Conservation (phyloP, 2,888 invertebrate species). For the Parascotia fuliginaria region DNA sequence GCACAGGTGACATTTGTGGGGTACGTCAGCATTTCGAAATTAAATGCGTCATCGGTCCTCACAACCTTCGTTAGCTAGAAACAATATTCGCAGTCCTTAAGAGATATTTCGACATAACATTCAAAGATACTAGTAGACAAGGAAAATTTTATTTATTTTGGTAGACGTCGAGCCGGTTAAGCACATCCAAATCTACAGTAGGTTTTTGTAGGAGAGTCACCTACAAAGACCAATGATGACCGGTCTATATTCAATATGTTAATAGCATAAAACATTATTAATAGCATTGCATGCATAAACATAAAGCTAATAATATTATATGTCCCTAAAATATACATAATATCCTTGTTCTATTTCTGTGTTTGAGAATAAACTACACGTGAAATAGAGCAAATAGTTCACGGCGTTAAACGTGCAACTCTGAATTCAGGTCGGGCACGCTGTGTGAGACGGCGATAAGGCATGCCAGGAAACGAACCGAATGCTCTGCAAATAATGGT, state of each 20-base stretch:
- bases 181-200: too few relatives aligned
- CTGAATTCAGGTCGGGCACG: constrained; percentile 44
- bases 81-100: too few relatives aligned
- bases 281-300: too few relatives aligned
- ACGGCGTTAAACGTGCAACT: constrained; percentile 30
- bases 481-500: constrained; percentile 40
- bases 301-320: too few relatives aligned
- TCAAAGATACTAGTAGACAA: constrained; percentile 11
- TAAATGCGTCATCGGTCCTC: constrained; percentile 26
- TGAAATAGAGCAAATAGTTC: constrained; percentile 26
- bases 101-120: constrained; percentile 24
- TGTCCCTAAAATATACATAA: constrained; percentile 7
- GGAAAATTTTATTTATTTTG: constrained; percentile 14
- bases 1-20: constrained; percentile 34
- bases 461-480: constrained; percentile 56
- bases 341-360: constrained; percentile 16
- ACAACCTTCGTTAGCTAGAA: constrained; percentile 9
- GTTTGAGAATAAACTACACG: constrained; percentile 3
- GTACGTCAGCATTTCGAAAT: constrained; percentile 41
- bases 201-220: too few relatives aligned
- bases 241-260: too few relatives aligned
- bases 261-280: too few relatives aligned
- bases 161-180: too few relatives aligned
- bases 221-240: too few relatives aligned
- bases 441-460: constrained; percentile 55